phyloP scores from a whole-genome alignment of 2,797 vertebrate genomes.

The Alectoris magna region DNA sequence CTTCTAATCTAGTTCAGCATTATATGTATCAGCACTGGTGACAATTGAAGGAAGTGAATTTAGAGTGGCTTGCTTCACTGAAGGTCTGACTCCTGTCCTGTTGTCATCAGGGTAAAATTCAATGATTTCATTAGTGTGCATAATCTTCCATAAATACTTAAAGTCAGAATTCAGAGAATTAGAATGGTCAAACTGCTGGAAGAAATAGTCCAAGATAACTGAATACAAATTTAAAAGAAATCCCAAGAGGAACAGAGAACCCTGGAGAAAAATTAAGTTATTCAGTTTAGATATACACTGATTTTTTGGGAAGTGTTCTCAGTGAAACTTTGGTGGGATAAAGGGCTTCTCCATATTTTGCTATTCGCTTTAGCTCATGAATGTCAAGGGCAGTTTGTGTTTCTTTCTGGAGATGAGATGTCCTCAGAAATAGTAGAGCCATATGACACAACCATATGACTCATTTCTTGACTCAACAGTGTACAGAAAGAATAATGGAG shows the following conservation, averaged over 20 bases:
- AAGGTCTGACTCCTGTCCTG: background rate
- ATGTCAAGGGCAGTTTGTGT: background rate
- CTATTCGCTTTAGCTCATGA: background rate
- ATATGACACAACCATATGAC: constrained; percentile 42
- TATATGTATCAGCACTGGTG: background rate
- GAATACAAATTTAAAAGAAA: background rate
- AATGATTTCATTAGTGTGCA: background rate
- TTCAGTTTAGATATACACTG: background rate
- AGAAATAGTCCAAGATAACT: background rate
- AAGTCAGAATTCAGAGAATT: background rate
- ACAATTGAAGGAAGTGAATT: constrained; percentile 20
- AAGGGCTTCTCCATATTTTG: background rate
- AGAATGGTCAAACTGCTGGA: background rate
- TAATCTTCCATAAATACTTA: background rate
- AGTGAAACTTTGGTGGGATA: background rate
- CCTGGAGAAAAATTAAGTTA: background rate
- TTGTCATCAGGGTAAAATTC: constrained; percentile 2
- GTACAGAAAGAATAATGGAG: constrained; percentile 35
- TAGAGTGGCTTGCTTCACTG: background rate
- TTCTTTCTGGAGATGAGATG: background rate
- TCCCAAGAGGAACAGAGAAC: background rate
- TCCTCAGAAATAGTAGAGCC: constrained; percentile 38
- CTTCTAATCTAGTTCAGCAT: background rate
- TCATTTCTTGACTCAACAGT: constrained; percentile 56
- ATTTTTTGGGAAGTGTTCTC: background rate